Evolutionary conservation across 2,888 invertebrate species (phyloP), one percentile per base, ranked within the genome.

Genomic region (Philopedon plagiatum): DNA sequence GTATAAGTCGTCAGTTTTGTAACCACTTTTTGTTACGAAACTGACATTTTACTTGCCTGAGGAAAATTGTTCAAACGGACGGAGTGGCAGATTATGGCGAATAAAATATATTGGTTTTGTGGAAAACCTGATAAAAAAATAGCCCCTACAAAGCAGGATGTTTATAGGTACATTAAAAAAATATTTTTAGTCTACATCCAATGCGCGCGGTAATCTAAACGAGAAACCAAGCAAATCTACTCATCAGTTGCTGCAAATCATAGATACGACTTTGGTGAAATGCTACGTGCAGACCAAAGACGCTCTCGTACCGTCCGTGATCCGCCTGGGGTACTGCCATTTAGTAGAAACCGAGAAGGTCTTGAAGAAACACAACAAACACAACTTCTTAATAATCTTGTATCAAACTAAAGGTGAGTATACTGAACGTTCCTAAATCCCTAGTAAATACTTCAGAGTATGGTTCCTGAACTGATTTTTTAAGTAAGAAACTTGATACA

Each of bases 281-380:
- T 99, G 99, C 83, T 99, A 99, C 86, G 88, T 99, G 70, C 94
- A 96, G 94, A 98, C 97, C 0, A 98, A 99, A 84, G 98, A 99
- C 86, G 96, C 96, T 0, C 87, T 98, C 61, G 94, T 99, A 1
- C 96, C 97, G 0, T 94, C 98, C 0, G 87, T 99, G 11, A 87
- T 99, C 23, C 91, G 99, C 1, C 87, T 96, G 15, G 96, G 98
- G 85, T 93, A 96, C 83, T 98, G 98, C 81, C 95, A 98, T 77
- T 86, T 98, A 18, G 95, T 95, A 64, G 99, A 99, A 86, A 94
- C 97, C 0, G 99, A 99, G 83, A 91, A 92, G 80, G 94, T 95
- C 0, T 87, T 99, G 34, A 90, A 93, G 76, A 93, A 93, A 81
- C 91, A 95, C 84, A 92, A 94, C 63, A 98, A 98, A 84, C 93